These are phyloP conservation scores for Apotomis betuletana DNA, from an alignment of 2,888 invertebrate genomes.

Conservation along the genomic window DNA sequence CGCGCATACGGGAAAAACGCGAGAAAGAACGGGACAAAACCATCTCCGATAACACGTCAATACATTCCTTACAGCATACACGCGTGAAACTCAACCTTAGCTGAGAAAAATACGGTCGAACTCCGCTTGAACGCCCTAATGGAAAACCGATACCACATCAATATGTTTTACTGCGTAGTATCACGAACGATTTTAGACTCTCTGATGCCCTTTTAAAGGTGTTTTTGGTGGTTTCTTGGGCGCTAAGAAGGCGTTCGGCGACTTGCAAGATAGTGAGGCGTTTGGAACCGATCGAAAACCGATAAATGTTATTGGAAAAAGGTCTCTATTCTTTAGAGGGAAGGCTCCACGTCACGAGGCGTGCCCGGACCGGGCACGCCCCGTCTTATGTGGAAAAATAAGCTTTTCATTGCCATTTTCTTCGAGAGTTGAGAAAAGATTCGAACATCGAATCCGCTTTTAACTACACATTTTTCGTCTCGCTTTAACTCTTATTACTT, in stretches of 20 bases:
- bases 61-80: constrained; percentile 73
- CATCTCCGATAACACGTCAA: constrained; percentile 83
- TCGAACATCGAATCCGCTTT: constrained; percentile 19
- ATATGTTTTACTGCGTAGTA: constrained; percentile 74
- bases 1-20: constrained; percentile 68
- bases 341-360: constrained; percentile 71
- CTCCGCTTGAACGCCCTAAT: constrained; percentile 63
- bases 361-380: constrained; percentile 75
- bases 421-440: constrained; percentile 48
- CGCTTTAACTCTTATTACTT: constrained; percentile 45
- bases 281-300: constrained; percentile 79
- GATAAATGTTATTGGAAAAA: constrained; percentile 79
- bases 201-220: constrained; percentile 57
- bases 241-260: constrained; percentile 82
- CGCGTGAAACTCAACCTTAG: constrained; percentile 63
- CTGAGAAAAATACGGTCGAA: constrained; percentile 52
- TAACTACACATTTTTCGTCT: constrained; percentile 26
- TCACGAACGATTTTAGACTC: constrained; percentile 57
- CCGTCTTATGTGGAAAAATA: constrained; percentile 77
- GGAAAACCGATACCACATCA: constrained; percentile 84
- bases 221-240: constrained; percentile 53
- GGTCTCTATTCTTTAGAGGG: constrained; percentile 72
- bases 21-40: constrained; percentile 71
- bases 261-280: constrained; percentile 83
- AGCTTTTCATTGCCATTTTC: constrained; percentile 66